Conservation (phyloP, 2,113 vertebrate species). For the Pterocles burchelli region DNA sequence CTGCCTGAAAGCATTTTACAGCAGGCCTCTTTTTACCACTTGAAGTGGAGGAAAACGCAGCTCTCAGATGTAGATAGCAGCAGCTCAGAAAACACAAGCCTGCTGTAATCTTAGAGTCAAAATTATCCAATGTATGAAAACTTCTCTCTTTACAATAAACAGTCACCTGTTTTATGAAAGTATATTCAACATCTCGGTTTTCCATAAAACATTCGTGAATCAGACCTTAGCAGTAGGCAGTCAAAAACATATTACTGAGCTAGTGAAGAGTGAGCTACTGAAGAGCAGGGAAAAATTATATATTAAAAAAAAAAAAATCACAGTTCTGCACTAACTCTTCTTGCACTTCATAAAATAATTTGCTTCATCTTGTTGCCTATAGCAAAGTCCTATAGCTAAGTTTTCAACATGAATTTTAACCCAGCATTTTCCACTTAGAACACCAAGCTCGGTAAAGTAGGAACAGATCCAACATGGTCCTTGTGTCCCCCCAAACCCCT, state of each 20-base stretch:
- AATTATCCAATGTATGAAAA: not conserved
- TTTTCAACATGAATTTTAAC: not conserved
- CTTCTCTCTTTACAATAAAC: not conserved
- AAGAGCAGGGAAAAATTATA: not conserved
- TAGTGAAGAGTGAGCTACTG: not conserved
- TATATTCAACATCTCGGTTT: not conserved
- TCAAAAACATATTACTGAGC: not conserved
- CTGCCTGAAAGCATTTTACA: not conserved
- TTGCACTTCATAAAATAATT: not conserved
- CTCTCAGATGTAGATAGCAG: accelerated
- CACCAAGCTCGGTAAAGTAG: not conserved
- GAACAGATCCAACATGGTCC: accelerated
- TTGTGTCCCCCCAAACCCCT: accelerated
- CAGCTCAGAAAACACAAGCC: not conserved
- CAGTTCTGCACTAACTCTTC: not conserved
- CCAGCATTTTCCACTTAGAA: not conserved
- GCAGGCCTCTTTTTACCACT: not conserved
- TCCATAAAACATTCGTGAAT: not conserved
- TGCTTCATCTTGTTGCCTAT: not conserved
- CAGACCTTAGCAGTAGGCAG: not conserved
- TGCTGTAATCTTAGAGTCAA: not conserved
- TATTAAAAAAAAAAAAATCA: not conserved
- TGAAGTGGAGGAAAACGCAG: not conserved
- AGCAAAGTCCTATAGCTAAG: not conserved
- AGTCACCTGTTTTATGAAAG: not conserved